These are phyloP conservation scores for Aurelia sp. DNA, from an alignment of 30 jellyfish, hydroid and myxozoan genomes.

Conservation along the genomic window DNA sequence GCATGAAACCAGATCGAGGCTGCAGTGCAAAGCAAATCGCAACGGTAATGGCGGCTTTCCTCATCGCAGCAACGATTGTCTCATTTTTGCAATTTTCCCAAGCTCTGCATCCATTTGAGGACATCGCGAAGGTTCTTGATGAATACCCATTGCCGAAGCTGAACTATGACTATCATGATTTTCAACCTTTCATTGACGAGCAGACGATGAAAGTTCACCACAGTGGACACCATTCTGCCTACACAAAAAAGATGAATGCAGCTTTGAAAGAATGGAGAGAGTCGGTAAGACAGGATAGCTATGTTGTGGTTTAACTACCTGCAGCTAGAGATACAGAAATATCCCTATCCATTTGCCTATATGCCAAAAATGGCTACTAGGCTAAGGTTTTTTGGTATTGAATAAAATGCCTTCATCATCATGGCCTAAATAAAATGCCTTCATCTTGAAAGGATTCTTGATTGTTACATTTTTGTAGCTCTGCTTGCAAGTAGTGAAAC, in stretches of 20 bases:
- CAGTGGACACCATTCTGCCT: constrained; percentile 89
- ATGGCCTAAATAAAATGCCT: no score
- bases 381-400: no score
- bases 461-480: no score
- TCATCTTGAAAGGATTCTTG: no score
- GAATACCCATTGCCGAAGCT: constrained; percentile 78
- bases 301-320: no score
- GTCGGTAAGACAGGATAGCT: constrained; percentile 60
- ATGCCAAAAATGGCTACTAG: no score
- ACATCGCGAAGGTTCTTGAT: constrained; percentile 25
- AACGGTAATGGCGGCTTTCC: background rate
- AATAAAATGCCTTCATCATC: no score
- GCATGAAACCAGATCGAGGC: background rate
- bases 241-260: constrained; percentile 83
- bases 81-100: background rate
- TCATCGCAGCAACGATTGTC: background rate
- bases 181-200: constrained; percentile 82
- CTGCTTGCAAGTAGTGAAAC: no score
- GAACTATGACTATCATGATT: constrained; percentile 61
- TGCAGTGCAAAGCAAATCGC: no score
- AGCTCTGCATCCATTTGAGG: constrained; percentile 65
- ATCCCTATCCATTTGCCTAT: no score
- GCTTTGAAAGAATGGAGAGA: constrained; percentile 92
- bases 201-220: constrained; percentile 86
- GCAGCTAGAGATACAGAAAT: no score